Base-by-base conservation (phyloP, 1,140 invertebrate species). In the Drosophila malerkotliana region DNA sequence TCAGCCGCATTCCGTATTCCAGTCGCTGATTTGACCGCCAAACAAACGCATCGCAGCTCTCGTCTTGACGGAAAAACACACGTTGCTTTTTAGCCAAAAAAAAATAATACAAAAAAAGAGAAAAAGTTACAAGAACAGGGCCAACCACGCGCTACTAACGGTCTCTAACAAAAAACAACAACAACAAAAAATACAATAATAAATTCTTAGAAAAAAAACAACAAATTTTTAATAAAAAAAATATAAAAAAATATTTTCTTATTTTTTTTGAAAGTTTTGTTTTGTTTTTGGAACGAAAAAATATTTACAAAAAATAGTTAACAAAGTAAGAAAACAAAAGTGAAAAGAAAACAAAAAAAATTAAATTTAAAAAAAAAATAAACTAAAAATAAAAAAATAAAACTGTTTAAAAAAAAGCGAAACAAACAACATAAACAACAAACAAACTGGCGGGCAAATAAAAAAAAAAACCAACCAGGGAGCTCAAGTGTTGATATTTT, bases 1-100 rank as follows among this genome's bases (percentile, higher is more conserved):
- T 47, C 14, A 34, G 47, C 48, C 30, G 48, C 30, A 62, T 30
- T 66, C 51, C 49, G 51, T 69, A n/a, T 66, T 87, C 83, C 72
- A 87, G 84, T 87, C 83, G 83, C 78, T 64, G 79, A 88, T 87
- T 87, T 89, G 83, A 83, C 83, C 83, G 83, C 83, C 79, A 89
- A 87, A 83, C 84, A 79, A 75, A 89, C 83, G 79, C 71, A 84
- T 83, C 84, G 82, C 72, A 71, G 66, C 49, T 41, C 53, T 56
- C 62, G 64, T 49, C 64, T 55, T 39, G 41, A 34, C 48, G 61
- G 26, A 5, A 32, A 63, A 58, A 15, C 41, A 37, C 56, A 37
- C 34, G 34, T 37, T 37, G 34, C 34, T 12, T 49, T 21, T 14
- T 7, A 7, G 5, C 44, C 18, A 24, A 55, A 53, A 53, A 48